phyloP scores from a whole-genome alignment of 1,140 invertebrate species.

The Penaeus japonicus region DNA sequence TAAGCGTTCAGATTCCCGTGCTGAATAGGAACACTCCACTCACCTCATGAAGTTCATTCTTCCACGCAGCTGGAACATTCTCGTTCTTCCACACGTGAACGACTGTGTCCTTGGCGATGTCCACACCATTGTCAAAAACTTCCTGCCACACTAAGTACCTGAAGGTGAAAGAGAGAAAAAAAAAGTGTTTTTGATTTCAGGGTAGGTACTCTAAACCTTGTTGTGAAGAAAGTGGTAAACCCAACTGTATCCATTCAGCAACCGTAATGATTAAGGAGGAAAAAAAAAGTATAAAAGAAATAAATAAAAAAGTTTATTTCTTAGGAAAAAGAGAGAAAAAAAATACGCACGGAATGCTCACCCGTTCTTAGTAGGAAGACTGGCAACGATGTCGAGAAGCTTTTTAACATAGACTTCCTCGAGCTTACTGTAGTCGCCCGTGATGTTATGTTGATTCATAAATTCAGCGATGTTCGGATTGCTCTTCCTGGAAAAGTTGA shows the following conservation, averaged over 20 bases:
- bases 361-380: constrained; percentile 48
- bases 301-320: background rate
- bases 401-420: constrained; percentile 76
- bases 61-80: background rate
- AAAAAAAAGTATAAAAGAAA: background rate
- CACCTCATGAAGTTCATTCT: background rate
- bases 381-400: constrained; percentile 65
- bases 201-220: no score
- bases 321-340: background rate
- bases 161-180: background rate
- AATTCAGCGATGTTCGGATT: constrained; percentile 78
- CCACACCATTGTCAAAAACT: constrained; percentile 81
- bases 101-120: constrained; percentile 72
- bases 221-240: no score
- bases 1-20: background rate
- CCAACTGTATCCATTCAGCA: no score
- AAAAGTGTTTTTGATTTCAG: background rate
- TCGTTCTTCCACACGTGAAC: constrained; percentile 67
- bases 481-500: constrained; percentile 70
- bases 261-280: background rate
- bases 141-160: constrained; percentile 90
- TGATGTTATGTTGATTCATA: constrained; percentile 73
- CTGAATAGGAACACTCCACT: background rate
- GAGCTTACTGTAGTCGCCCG: constrained; percentile 67
- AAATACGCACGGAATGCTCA: background rate